Conservation (phyloP, 2,113 vertebrate genomes). For the Nerophis ophidion region DNA sequence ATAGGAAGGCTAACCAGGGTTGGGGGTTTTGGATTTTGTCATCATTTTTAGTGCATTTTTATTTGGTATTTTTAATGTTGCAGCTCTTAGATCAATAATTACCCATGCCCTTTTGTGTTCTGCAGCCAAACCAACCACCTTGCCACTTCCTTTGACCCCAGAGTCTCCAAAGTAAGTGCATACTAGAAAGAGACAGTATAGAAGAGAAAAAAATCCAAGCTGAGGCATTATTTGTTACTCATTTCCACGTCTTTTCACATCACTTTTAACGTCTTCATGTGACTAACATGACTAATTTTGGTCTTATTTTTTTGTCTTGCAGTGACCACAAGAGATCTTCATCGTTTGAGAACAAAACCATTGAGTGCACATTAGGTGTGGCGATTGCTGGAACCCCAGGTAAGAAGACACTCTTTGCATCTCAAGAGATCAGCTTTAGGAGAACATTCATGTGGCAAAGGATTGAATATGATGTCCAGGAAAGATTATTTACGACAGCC, state of each 20-base stretch:
- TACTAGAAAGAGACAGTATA: conserved; percentile 13
- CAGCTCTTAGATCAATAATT: conserved; percentile 78
- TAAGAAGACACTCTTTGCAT: conserved; percentile 59
- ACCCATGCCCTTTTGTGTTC: conserved; percentile 81
- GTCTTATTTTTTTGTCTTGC: conserved; percentile 79
- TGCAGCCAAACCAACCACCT: conserved; percentile 98
- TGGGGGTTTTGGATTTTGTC: conserved; percentile 59
- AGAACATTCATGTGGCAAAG: conserved; percentile 41
- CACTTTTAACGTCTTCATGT: conserved; percentile 50
- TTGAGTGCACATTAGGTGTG: conserved; percentile 99
- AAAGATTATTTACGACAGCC: too few relatives aligned
- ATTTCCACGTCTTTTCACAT: conserved; percentile 72
- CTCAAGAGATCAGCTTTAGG: conserved; percentile 55
- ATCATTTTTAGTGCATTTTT: conserved; percentile 43
- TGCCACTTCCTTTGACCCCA: conserved; percentile 99
- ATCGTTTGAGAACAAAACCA: conserved; percentile 99
- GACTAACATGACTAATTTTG: conserved; percentile 71
- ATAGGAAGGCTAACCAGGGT: conserved; percentile 47
- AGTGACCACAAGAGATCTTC: conserved; percentile 99
- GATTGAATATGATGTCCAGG: conserved; percentile 63
- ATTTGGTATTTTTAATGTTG: conserved; percentile 62
- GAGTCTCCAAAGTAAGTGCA: conserved; percentile 99
- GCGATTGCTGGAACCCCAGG: conserved; percentile 99
- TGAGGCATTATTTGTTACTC: conserved; percentile 86
- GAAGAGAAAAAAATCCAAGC: conserved; percentile 57